phyloP scores from a whole-genome alignment of 37 sponge, comb jelly and placozoan genomes.

The Chondrosia reniformis region DNA sequence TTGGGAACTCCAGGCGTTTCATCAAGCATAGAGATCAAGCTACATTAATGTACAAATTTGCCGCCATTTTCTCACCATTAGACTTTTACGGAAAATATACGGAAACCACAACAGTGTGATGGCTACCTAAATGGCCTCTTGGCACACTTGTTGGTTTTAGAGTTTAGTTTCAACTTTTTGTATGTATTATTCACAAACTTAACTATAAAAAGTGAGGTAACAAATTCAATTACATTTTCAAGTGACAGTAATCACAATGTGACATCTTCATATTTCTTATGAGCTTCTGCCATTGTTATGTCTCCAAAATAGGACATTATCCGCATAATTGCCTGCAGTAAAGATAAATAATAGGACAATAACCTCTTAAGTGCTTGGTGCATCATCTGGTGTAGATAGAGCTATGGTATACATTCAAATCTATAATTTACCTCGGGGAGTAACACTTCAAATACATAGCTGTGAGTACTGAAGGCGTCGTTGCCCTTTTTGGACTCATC shows the following conservation, averaged over 20 bases:
- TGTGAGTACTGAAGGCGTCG: background rate
- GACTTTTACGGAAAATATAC: background rate
- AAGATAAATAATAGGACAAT: background rate
- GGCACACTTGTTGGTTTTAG: too few relatives aligned
- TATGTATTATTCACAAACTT: too few relatives aligned
- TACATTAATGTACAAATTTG: too few relatives aligned
- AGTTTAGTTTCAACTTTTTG: too few relatives aligned
- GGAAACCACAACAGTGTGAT: background rate
- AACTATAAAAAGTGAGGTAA: too few relatives aligned
- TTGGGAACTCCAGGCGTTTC: too few relatives aligned
- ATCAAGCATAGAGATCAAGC: too few relatives aligned
- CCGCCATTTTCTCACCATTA: slow-evolving; percentile 6
- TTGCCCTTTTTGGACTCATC: background rate
- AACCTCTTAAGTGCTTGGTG: background rate
- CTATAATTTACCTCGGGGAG: background rate
- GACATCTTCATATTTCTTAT: background rate
- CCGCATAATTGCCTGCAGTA: background rate
- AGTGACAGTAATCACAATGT: too few relatives aligned
- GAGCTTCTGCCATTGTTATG: background rate
- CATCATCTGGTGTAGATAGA: background rate
- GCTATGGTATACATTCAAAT: background rate
- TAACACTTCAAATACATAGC: background rate
- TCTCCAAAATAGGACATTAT: background rate
- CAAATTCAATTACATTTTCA: too few relatives aligned
- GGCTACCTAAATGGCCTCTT: too few relatives aligned